Evolutionary conservation across 2,888 invertebrate genomes (phyloP).

Genomic region (Salpingus planirostris): DNA sequence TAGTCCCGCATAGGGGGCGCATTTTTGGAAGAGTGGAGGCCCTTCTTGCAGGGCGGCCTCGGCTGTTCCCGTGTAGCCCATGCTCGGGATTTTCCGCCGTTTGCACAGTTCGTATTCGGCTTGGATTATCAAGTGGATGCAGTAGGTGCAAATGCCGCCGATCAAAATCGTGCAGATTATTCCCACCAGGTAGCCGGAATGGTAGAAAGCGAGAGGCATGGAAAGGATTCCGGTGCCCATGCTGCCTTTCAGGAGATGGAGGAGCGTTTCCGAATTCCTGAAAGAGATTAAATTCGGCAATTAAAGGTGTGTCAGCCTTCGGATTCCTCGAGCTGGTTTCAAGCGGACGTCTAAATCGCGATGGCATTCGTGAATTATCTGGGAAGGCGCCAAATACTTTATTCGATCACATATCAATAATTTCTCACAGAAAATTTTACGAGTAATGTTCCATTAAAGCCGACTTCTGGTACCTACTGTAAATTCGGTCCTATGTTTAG

Average conservation of each 20-base stretch:
- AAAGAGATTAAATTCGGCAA: too few species aligned
- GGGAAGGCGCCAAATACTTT: too few species aligned
- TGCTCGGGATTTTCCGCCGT: slow-evolving; percentile 43
- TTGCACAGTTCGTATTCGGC: slow-evolving; percentile 57
- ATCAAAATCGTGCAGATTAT: slow-evolving; percentile 71
- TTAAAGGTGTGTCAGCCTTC: too few species aligned
- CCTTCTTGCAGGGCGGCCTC: slow-evolving; percentile 72
- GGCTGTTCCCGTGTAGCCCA: slow-evolving; percentile 76
- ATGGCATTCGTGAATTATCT: too few species aligned
- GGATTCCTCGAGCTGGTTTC: too few species aligned
- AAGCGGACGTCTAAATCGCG: too few species aligned
- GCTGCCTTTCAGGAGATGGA: slow-evolving; percentile 82
- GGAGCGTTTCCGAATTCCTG: slow-evolving; percentile 71
- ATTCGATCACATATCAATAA: too few species aligned
- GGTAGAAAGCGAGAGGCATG: slow-evolving; percentile 78
- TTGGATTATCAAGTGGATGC: slow-evolving; percentile 80
- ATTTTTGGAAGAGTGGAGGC: slow-evolving; percentile 54
- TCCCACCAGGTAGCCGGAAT: slow-evolving; percentile 77
- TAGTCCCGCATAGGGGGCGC: slow-evolving; percentile 60
- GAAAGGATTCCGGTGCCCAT: slow-evolving; percentile 88
- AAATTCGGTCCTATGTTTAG: too few species aligned
- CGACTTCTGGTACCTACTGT: too few species aligned
- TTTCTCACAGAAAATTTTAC: too few species aligned
- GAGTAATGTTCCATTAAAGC: too few species aligned
- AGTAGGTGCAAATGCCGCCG: slow-evolving; percentile 85